Evolutionary conservation across 2,888 invertebrate species (phyloP).

Genomic region (Alsophila aescularia): DNA sequence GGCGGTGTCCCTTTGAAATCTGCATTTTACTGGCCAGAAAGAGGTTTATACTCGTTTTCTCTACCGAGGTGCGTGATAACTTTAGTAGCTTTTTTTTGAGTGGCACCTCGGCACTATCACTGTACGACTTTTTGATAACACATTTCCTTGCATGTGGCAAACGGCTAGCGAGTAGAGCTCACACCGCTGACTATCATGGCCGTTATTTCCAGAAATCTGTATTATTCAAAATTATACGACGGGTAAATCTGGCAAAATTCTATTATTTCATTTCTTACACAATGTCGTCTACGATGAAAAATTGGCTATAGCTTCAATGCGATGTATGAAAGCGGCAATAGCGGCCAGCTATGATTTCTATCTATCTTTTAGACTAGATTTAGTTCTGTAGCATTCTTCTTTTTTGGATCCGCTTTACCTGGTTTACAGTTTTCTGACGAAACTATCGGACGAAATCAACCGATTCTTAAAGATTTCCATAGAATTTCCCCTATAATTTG

Average conservation of each 20-base stretch:
- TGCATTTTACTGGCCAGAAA: conserved; percentile 35
- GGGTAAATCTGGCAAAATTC: conserved; percentile 83
- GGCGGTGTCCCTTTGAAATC: conserved; percentile 44
- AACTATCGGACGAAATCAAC: too few relatives aligned
- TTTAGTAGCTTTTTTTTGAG: conserved; percentile 55
- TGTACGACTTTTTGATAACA: conserved; percentile 47
- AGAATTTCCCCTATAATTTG: too few relatives aligned
- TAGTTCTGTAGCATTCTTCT: conserved; percentile 44
- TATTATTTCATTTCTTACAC: conserved; percentile 41
- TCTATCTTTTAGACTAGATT: conserved; percentile 58
- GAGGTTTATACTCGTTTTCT: conserved; percentile 30
- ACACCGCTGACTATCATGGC: conserved; percentile 67
- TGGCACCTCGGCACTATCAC: conserved; percentile 68
- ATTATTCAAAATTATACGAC: conserved; percentile 45
- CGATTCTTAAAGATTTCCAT: too few relatives aligned
- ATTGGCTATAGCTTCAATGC: conserved; percentile 62
- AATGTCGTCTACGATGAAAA: conserved; percentile 52
- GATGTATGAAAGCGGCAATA: conserved; percentile 67
- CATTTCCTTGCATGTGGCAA: conserved; percentile 69
- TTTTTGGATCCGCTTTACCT: background rate
- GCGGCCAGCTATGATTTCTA: conserved; percentile 69
- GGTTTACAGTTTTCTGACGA: too few relatives aligned
- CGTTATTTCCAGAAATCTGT: conserved; percentile 73
- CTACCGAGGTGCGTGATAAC: conserved; percentile 35
- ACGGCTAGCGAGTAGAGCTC: conserved; percentile 73